phyloP scores from a whole-genome alignment of 2,888 invertebrate genomes.

The Asteroscopus sphinx region DNA sequence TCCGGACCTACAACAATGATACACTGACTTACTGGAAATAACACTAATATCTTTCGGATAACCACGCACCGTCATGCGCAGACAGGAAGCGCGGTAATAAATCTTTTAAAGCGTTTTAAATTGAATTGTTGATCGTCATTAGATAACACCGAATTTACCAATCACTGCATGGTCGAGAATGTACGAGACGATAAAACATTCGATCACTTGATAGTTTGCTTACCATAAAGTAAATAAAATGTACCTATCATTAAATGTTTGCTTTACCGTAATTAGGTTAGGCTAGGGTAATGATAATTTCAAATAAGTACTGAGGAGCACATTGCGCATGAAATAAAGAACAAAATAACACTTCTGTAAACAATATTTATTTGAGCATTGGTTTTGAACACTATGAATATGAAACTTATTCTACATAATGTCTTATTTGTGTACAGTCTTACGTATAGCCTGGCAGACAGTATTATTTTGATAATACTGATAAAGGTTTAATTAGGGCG shows the following conservation, averaged over 20 bases:
- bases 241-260: too few species aligned
- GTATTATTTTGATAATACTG: constrained; percentile 31
- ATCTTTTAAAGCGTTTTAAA: neutral
- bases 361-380: constrained; percentile 64
- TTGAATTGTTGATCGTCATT: constrained; percentile 2
- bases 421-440: constrained; percentile 55
- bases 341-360: constrained; percentile 10
- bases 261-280: neutral
- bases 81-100: constrained; percentile 17
- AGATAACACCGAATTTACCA: constrained; percentile 26
- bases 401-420: constrained; percentile 47
- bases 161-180: neutral
- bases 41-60: neutral
- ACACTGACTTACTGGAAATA: too few species aligned
- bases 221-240: constrained; percentile 2
- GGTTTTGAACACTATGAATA: constrained; percentile 43
- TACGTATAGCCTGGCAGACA: constrained; percentile 30
- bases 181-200: constrained; percentile 4
- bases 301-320: neutral
- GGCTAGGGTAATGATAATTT: neutral
- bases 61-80: neutral
- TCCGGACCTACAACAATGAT: too few species aligned
- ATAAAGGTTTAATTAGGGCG: constrained; percentile 18
- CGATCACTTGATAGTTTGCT: constrained; percentile 2
- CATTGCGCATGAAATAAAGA: neutral